A percentile compares a stretch with the other conserved stretches of the same genome.
phyloP scores from a whole-genome alignment of 2,113 vertebrate species.

The Prunella fulvescens region DNA sequence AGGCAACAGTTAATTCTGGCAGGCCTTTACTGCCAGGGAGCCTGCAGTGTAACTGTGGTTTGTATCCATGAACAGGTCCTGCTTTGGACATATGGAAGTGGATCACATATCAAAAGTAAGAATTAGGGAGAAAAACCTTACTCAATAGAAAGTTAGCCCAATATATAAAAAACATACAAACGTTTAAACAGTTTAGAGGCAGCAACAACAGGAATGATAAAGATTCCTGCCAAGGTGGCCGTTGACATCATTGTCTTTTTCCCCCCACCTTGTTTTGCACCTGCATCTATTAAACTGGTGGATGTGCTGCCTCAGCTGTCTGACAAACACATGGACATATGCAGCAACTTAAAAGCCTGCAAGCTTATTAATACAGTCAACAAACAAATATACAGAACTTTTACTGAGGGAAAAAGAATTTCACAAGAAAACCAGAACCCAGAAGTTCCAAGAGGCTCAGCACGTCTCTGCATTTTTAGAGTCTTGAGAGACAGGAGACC shows the following conservation, averaged over 20 bases:
- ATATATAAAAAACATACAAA: constrained; percentile 77
- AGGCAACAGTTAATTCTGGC: constrained; percentile 43
- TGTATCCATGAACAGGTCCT: constrained; percentile 15
- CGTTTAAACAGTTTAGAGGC: constrained; percentile 67
- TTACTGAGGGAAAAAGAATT: constrained; percentile 48
- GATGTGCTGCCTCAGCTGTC: constrained; percentile 55
- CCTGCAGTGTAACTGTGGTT: constrained; percentile 4
- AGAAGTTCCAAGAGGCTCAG: constrained; percentile 69
- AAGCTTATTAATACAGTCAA: constrained; percentile 69
- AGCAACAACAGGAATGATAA: constrained; percentile 57
- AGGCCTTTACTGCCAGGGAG: constrained; percentile 41
- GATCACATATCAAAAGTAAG: constrained; percentile 66
- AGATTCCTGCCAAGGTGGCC: constrained; percentile 59
- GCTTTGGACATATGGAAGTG: constrained; percentile 41
- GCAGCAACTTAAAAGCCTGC: constrained; percentile 52
- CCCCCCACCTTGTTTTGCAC: constrained; percentile 44
- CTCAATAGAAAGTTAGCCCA: constrained; percentile 73
- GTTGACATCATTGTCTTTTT: neutral
- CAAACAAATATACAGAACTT: constrained; percentile 75
- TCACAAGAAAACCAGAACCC: constrained; percentile 56
- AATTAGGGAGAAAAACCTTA: constrained; percentile 62
- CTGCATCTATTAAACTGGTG: constrained; percentile 48
- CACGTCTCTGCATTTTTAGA: constrained; percentile 54
- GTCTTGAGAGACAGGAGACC: constrained; percentile 46
- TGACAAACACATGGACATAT: constrained; percentile 50